phyloP scores from a whole-genome alignment of 2,113 vertebrate species.

The Glaucidium brasilianum region DNA sequence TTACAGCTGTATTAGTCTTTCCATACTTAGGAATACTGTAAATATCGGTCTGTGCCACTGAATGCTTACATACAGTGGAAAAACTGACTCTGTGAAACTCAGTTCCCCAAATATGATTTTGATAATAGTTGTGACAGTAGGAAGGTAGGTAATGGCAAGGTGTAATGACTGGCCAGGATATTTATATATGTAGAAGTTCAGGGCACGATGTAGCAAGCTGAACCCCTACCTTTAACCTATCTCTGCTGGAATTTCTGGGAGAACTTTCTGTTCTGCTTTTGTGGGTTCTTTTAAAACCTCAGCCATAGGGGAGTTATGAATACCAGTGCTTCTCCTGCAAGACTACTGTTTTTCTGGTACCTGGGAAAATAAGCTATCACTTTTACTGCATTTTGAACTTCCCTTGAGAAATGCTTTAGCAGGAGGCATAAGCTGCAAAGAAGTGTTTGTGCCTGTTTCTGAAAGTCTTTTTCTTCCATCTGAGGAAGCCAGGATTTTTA shows the following conservation, averaged over 20 bases:
- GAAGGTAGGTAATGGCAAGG: not conserved
- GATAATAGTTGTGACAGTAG: not conserved
- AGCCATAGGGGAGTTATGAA: not conserved
- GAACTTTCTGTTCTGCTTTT: not conserved
- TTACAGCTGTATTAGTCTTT: not conserved
- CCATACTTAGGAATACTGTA: not conserved
- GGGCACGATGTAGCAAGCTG: not conserved
- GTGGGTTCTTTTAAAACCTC: not conserved
- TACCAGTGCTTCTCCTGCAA: not conserved
- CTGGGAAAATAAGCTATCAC: not conserved
- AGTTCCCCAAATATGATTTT: not conserved
- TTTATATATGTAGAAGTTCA: not conserved
- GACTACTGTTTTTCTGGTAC: not conserved
- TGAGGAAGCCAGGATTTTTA: not conserved
- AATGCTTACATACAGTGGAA: not conserved
- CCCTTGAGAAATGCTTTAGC: not conserved
- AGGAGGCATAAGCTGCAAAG: not conserved
- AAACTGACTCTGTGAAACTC: not conserved
- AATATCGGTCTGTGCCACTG: not conserved
- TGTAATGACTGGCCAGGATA: not conserved
- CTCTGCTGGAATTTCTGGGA: not conserved
- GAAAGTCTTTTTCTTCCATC: not conserved
- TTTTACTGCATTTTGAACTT: not conserved
- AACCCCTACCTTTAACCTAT: not conserved
- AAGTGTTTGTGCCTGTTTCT: not conserved